These are phyloP conservation scores for Chrysolina haemoptera DNA, from an alignment of 2,888 invertebrate genomes.

Conservation along the genomic window DNA sequence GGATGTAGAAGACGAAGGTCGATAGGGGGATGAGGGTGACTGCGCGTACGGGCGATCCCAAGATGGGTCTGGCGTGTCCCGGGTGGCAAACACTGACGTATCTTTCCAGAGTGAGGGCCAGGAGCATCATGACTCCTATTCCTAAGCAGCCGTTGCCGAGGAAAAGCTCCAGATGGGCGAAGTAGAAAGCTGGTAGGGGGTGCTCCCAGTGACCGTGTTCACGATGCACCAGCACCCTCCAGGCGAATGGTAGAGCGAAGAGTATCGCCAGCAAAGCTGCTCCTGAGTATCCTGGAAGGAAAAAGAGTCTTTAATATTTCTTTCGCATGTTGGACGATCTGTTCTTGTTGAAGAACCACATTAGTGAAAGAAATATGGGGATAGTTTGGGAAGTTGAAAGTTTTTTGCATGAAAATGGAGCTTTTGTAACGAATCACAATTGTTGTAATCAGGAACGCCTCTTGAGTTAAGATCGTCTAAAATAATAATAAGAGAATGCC, in stretches of 20 bases:
- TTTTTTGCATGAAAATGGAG: too few relatives aligned
- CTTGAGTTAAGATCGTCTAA: too few relatives aligned
- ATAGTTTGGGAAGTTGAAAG: too few relatives aligned
- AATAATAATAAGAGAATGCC: too few relatives aligned
- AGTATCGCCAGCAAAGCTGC: constrained; percentile 82
- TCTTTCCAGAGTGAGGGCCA: constrained; percentile 81
- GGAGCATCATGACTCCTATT: constrained; percentile 83
- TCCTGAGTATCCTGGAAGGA: constrained; percentile 79
- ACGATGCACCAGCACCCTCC: constrained; percentile 77
- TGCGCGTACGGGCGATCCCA: constrained; percentile 75
- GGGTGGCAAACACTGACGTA: constrained; percentile 85
- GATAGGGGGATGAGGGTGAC: constrained; percentile 77
- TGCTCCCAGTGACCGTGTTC: constrained; percentile 78
- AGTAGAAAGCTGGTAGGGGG: constrained; percentile 78
- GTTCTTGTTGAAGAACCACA: too few relatives aligned
- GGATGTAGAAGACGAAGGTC: constrained; percentile 79
- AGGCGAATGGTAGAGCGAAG: constrained; percentile 79
- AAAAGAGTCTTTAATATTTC: not conserved
- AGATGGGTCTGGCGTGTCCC: constrained; percentile 76
- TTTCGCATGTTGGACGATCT: too few relatives aligned
- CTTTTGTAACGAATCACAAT: too few relatives aligned
- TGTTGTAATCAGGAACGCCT: too few relatives aligned
- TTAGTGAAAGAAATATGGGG: too few relatives aligned
- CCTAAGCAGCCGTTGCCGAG: constrained; percentile 82
- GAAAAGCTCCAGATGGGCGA: constrained; percentile 80